Conservation (phyloP, 2,797 vertebrate species). For the Aplochiton taeniatus region DNA sequence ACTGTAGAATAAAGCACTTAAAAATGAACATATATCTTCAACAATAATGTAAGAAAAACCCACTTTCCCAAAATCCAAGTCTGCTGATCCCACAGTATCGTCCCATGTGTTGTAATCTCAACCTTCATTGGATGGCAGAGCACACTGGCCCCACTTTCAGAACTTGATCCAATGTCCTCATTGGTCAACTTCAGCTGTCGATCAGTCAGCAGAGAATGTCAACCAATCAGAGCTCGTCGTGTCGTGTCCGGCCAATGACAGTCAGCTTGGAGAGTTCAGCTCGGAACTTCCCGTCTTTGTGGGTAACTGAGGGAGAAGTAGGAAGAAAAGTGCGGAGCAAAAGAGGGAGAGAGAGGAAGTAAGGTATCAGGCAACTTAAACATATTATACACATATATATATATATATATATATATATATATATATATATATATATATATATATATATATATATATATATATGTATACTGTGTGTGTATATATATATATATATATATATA, state of each 20-base stretch:
- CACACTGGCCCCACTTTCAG: slow-evolving; percentile 22
- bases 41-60: slow-evolving; percentile 17
- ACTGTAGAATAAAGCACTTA: slow-evolving; percentile 16
- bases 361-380: neutral
- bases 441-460: no score
- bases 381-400: no score
- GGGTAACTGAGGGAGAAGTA: slow-evolving; percentile 76
- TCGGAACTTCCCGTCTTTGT: slow-evolving; percentile 87
- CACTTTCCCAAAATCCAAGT: slow-evolving; percentile 26
- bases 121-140: slow-evolving; percentile 35
- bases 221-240: slow-evolving; percentile 82
- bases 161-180: slow-evolving; percentile 34
- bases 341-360: slow-evolving; percentile 36
- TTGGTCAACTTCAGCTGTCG: slow-evolving; percentile 19
- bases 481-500: no score
- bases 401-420: no score
- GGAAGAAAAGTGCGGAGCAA: neutral
- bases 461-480: no score
- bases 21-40: slow-evolving; percentile 14
- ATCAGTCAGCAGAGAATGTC: slow-evolving; percentile 14
- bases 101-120: slow-evolving; percentile 13
- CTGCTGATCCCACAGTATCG: slow-evolving; percentile 21
- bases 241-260: slow-evolving; percentile 78
- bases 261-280: slow-evolving; percentile 90
- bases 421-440: no score